Conservation (phyloP, 2,797 vertebrate species). For the Sphaeramia orbicularis region DNA sequence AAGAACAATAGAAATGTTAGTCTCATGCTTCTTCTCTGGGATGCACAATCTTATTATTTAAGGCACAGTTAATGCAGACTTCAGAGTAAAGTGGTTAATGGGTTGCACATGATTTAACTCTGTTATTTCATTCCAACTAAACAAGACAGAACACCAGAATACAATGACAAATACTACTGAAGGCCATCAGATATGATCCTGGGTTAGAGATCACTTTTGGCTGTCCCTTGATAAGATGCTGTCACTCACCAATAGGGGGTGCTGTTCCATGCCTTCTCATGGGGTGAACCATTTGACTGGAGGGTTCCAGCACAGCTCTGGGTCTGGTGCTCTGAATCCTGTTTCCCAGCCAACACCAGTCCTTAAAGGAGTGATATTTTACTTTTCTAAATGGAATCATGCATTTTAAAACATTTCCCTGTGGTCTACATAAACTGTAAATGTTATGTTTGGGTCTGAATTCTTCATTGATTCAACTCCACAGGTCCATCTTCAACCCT, state of each 20-base stretch:
- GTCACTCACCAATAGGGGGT: conserved; percentile 76
- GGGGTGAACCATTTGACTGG: conserved; percentile 1
- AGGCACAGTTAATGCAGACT: conserved; percentile 28
- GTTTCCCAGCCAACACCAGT: conserved; percentile 32
- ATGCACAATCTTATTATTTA: conserved; percentile 28
- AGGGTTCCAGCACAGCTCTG: background rate
- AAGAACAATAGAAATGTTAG: conserved; percentile 46
- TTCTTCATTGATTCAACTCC: too few species aligned
- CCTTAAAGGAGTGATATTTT: conserved; percentile 44
- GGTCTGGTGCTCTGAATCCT: conserved; percentile 1
- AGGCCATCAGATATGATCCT: background rate
- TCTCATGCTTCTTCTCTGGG: conserved; percentile 44
- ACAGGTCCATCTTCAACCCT: too few species aligned
- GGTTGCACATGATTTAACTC: conserved; percentile 13
- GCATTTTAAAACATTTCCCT: too few species aligned
- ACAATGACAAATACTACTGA: background rate
- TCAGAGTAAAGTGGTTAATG: conserved; percentile 5
- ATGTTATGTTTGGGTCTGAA: too few species aligned
- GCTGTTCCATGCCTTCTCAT: conserved; percentile 67
- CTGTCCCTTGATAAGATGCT: conserved; percentile 12
- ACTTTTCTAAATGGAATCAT: too few species aligned
- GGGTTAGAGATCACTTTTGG: background rate
- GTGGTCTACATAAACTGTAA: too few species aligned
- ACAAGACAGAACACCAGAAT: too few species aligned
- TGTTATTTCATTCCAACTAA: conserved; percentile 3